Conservation (phyloP, 2,888 invertebrate genomes). For the Ethmia dodecea region DNA sequence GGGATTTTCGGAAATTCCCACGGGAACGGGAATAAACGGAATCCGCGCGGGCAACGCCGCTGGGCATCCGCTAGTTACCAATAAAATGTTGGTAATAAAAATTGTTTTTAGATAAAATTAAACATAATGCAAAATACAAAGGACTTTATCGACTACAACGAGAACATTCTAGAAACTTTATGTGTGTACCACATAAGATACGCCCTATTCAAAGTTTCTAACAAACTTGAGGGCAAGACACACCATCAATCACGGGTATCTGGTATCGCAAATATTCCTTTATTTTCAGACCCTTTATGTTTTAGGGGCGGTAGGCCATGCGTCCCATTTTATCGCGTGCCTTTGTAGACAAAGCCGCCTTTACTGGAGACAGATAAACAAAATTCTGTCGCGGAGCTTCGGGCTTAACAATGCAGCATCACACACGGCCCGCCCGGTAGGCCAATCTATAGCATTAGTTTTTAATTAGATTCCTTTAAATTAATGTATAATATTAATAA, state of each 20-base stretch:
- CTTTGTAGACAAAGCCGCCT: conserved; percentile 55
- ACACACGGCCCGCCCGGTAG: conserved; percentile 21
- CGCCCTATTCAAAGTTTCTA: conserved; percentile 12
- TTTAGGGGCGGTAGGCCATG: conserved; percentile 29
- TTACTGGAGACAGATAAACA: conserved; percentile 51
- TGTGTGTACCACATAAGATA: too few species aligned
- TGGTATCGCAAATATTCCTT: conserved; percentile 33
- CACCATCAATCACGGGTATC: conserved; percentile 29
- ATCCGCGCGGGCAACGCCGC: too few species aligned
- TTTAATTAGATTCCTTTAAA: too few species aligned
- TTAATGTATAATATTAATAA: too few species aligned
- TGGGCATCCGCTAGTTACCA: too few species aligned
- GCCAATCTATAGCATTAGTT: neutral
- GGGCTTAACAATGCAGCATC: conserved; percentile 32
- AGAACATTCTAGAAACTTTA: too few species aligned
- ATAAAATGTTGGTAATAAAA: too few species aligned
- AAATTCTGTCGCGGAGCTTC: conserved; percentile 40
- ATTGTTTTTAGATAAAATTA: too few species aligned
- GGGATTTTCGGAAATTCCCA: too few species aligned
- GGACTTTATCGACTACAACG: too few species aligned
- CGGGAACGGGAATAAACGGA: too few species aligned
- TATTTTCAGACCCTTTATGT: conserved; percentile 28
- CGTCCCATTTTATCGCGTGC: conserved; percentile 46
- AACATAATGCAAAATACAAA: too few species aligned
- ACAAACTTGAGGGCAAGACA: conserved; percentile 26